Conservation (phyloP, 2,888 invertebrate genomes). For the Kuschelorhynchus macadamiae region DNA sequence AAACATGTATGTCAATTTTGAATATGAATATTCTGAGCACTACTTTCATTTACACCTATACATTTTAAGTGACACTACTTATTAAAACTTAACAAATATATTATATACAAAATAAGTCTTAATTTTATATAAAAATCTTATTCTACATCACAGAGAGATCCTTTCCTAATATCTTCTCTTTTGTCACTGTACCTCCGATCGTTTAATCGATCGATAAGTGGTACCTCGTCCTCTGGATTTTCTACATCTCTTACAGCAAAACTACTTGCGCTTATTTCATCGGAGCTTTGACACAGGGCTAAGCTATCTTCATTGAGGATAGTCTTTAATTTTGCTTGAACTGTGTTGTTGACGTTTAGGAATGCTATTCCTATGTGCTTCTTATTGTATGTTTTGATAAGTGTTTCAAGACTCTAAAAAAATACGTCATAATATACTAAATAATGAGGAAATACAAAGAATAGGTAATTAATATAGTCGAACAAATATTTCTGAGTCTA, state of each 20-base stretch:
- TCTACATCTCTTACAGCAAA: constrained; percentile 27
- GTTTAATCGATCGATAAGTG: constrained; percentile 13
- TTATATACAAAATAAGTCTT: too few species aligned
- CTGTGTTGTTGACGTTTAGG: constrained; percentile 64
- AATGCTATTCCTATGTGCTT: constrained; percentile 71
- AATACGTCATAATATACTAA: constrained; percentile 13
- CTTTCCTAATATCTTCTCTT: constrained; percentile 32
- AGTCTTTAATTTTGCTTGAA: constrained; percentile 59
- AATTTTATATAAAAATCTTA: too few species aligned
- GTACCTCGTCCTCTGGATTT: constrained; percentile 31
- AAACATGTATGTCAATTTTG: too few species aligned
- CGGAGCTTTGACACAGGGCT: constrained; percentile 23
- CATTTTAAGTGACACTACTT: too few species aligned
- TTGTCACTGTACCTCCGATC: constrained; percentile 19
- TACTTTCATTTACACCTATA: too few species aligned
- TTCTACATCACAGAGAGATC: constrained; percentile 42
- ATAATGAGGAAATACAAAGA: too few species aligned
- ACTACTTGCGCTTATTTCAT: constrained; percentile 15
- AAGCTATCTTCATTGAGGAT: constrained; percentile 48
- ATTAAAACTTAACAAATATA: too few species aligned
- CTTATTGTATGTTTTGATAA: constrained; percentile 72
- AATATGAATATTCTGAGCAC: too few species aligned
- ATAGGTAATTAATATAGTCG: too few species aligned
- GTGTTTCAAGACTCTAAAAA: constrained; percentile 73
- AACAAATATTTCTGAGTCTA: too few species aligned